Conservation (phyloP, 2,797 vertebrate genomes). For the Sebastiscus tertius region DNA sequence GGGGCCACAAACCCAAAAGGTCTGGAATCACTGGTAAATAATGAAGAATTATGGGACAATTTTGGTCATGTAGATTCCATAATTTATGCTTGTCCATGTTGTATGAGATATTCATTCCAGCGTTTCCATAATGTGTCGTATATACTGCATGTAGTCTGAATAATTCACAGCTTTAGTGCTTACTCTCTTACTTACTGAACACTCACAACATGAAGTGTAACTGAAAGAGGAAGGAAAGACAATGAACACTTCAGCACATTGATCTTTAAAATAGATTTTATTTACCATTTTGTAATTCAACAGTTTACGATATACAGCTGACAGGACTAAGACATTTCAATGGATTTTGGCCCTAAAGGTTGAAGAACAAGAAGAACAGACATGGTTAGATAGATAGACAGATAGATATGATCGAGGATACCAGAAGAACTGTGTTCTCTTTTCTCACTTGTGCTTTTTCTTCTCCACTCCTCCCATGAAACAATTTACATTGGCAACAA, state of each 20-base stretch:
- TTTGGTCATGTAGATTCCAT: background rate
- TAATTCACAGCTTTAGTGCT: background rate
- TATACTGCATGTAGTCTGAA: background rate
- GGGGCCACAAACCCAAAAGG: background rate
- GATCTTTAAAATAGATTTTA: conserved; percentile 92
- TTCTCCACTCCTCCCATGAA: conserved; percentile 52
- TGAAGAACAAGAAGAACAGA: conserved; percentile 78
- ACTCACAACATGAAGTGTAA: background rate
- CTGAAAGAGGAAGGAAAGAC: background rate
- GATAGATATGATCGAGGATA: conserved; percentile 78
- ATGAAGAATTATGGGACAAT: background rate
- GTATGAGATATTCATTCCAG: background rate
- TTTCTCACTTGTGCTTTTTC: conserved; percentile 76
- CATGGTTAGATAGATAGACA: conserved; percentile 81
- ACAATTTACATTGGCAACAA: conserved; percentile 59
- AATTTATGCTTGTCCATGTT: background rate
- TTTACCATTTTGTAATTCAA: conserved; percentile 88
- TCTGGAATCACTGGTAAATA: background rate
- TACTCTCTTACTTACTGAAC: background rate
- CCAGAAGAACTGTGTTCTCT: conserved; percentile 72
- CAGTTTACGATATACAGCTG: conserved; percentile 87
- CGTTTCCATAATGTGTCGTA: background rate
- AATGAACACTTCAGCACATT: conserved; percentile 26
- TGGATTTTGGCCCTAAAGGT: conserved; percentile 85
- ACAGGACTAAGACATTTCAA: conserved; percentile 86